Percentiles rank a stretch among this genome's conserved stretches.
These are phyloP conservation scores for Watsonalla cultraria DNA, from an alignment of 2,888 invertebrate species.

Conservation along the genomic window DNA sequence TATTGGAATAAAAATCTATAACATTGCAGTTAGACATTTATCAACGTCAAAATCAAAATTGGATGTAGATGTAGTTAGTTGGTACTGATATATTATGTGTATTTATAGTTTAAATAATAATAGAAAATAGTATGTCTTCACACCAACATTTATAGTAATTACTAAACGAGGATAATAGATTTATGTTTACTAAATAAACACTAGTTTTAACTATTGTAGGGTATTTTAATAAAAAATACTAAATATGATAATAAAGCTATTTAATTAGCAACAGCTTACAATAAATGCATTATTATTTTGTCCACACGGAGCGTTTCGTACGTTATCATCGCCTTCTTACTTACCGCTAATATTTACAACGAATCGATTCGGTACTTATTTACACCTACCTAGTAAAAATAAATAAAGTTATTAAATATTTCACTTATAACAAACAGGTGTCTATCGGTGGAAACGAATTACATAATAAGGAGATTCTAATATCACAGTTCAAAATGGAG, in stretches of 20 bases:
- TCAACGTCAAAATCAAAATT: slow-evolving; percentile 2
- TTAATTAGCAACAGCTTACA: slow-evolving; percentile 43
- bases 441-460: slow-evolving; percentile 60
- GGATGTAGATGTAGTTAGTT: slow-evolving; percentile 7
- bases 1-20: too few relatives aligned
- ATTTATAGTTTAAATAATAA: too few relatives aligned
- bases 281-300: slow-evolving; percentile 56
- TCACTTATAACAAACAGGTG: slow-evolving; percentile 29
- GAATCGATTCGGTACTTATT: slow-evolving; percentile 43
- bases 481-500: slow-evolving; percentile 73
- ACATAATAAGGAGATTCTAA: slow-evolving; percentile 38
- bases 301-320: slow-evolving; percentile 25
- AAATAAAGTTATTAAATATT: slow-evolving; percentile 55
- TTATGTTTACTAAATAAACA: neutral
- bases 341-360: slow-evolving; percentile 59
- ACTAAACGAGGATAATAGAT: neutral
- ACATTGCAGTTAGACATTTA: too few relatives aligned
- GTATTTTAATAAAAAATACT: slow-evolving; percentile 1
- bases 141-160: too few relatives aligned
- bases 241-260: slow-evolving; percentile 30
- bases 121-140: too few relatives aligned
- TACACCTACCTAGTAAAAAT: slow-evolving; percentile 56
- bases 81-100: too few relatives aligned
- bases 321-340: slow-evolving; percentile 21
- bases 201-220: neutral